Percentiles rank a stretch among this genome's conserved stretches.
These are phyloP conservation scores for Thera britannica DNA, from an alignment of 2,888 invertebrate genomes.

Conservation along the genomic window DNA sequence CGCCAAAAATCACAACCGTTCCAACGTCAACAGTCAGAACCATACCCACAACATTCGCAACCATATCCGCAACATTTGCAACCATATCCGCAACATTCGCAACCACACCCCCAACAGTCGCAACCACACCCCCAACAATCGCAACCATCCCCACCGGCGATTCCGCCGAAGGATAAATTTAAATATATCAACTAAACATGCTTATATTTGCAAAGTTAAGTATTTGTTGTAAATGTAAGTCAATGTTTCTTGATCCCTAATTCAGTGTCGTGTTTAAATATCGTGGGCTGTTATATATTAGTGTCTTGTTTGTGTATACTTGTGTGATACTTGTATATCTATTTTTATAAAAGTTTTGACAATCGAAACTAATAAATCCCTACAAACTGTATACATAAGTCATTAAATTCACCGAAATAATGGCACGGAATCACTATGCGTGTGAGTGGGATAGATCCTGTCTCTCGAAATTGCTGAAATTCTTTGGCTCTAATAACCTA, in stretches of 20 bases:
- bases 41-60: not conserved
- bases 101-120: too few species aligned
- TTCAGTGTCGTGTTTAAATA: too few species aligned
- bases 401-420: too few species aligned
- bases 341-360: not conserved
- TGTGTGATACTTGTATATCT: not conserved
- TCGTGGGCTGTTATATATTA: too few species aligned
- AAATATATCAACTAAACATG: constrained; percentile 24
- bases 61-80: not conserved
- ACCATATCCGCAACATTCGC: not conserved
- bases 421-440: too few species aligned
- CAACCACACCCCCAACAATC: not conserved
- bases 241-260: not conserved
- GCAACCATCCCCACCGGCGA: not conserved
- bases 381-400: too few species aligned
- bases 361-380: too few species aligned
- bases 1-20: not conserved
- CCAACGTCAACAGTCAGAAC: constrained; percentile 1
- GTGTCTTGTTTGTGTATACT: too few species aligned
- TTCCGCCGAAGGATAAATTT: constrained; percentile 20
- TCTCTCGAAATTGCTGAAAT: too few species aligned
- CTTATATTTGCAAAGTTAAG: not conserved
- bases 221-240: not conserved
- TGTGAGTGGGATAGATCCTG: too few species aligned
- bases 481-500: too few species aligned